Percentiles rank a stretch among this genome's conserved stretches.
Evolutionary conservation across 1,140 invertebrate species (phyloP).

Genomic region (Papilio aristodemus): DNA sequence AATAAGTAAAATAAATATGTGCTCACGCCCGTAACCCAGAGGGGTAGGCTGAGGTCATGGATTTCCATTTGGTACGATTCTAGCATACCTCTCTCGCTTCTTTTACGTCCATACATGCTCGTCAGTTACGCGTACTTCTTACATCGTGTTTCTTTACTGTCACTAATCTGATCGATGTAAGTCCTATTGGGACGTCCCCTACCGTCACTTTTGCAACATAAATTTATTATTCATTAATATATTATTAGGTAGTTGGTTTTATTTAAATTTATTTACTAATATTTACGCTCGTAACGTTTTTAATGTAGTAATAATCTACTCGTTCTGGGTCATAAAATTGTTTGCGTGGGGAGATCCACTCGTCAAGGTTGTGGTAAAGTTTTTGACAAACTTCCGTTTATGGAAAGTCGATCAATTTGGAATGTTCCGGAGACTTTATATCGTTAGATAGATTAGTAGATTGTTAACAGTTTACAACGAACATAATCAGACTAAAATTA

Average conservation of each 20-base stretch:
- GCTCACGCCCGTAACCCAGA: no score
- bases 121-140: no score
- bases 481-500: not conserved
- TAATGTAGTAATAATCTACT: conserved; percentile 24
- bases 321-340: conserved; percentile 33
- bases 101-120: no score
- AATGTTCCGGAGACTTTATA: not conserved
- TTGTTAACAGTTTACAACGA: not conserved
- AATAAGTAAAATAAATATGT: no score
- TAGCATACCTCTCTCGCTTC: no score
- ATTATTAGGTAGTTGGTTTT: not conserved
- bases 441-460: not conserved
- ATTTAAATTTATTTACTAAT: not conserved
- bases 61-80: no score
- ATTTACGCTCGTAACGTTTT: conserved; percentile 20
- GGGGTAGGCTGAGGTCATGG: no score
- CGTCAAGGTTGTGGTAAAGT: conserved; percentile 4
- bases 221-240: no score
- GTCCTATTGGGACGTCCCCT: no score
- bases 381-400: conserved; percentile 16
- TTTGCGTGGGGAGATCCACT: conserved; percentile 35
- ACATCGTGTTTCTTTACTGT: no score
- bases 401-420: conserved; percentile 26
- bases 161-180: no score
- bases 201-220: no score